Percentiles rank a stretch among this genome's conserved stretches.
phyloP scores from a whole-genome alignment of 2,888 invertebrate genomes.

The Octonoba sinensis region DNA sequence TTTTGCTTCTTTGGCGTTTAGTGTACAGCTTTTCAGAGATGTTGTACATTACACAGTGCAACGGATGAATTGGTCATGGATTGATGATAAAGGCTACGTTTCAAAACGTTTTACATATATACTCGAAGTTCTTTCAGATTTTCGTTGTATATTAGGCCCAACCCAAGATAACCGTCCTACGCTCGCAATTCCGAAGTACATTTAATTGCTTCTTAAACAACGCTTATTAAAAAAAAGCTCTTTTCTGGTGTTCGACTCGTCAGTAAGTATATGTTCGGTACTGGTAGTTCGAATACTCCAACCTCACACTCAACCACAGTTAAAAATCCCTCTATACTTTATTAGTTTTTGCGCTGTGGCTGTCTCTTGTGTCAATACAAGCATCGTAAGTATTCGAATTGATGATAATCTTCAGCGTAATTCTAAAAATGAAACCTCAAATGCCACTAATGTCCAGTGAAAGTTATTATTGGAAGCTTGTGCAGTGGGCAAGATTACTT shows the following conservation, averaged over 20 bases:
- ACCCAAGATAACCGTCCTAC: neutral
- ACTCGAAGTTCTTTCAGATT: neutral
- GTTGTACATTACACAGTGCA: neutral
- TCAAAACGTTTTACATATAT: neutral
- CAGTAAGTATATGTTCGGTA: neutral
- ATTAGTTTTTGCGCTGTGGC: neutral
- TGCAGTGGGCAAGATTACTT: neutral
- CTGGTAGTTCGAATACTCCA: neutral
- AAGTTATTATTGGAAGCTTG: too few species aligned
- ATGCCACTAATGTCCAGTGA: too few species aligned
- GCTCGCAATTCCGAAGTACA: too few species aligned
- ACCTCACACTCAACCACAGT: neutral
- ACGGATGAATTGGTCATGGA: neutral
- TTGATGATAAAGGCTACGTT: neutral
- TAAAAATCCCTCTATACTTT: neutral
- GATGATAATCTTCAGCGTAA: too few species aligned
- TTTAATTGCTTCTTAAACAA: neutral
- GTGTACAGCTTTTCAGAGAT: neutral
- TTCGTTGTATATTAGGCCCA: neutral
- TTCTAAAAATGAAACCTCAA: too few species aligned
- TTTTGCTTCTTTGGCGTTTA: too few species aligned
- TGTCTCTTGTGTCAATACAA: too few species aligned
- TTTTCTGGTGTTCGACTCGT: neutral
- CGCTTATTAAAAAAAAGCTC: neutral
- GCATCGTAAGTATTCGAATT: too few species aligned